Percentiles rank a stretch among this genome's conserved stretches.
phyloP scores from a whole-genome alignment of 1,140 invertebrate species.

The Araneus ventricosus region DNA sequence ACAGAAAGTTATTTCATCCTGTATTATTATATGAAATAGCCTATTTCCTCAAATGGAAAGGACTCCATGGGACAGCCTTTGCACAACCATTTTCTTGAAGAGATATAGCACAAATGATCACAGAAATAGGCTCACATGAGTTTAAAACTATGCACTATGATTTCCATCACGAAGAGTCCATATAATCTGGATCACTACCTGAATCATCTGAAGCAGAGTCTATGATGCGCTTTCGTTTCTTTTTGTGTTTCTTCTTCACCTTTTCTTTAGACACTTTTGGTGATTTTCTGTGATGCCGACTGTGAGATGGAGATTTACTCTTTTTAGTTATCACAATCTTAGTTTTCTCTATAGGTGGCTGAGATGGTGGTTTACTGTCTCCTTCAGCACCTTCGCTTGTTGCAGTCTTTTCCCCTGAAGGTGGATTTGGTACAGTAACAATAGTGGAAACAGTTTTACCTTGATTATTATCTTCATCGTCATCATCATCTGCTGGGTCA shows the following conservation, averaged over 20 bases:
- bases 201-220: conserved; percentile 85
- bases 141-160: neutral
- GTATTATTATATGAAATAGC: neutral
- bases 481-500: conserved; percentile 92
- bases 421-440: neutral
- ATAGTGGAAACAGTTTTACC: neutral
- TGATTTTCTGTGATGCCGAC: conserved; percentile 51
- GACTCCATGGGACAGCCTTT: neutral
- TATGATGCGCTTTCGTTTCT: conserved; percentile 81
- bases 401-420: conserved; percentile 13
- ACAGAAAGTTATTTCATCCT: too few species aligned
- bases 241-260: conserved; percentile 84
- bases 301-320: conserved; percentile 36
- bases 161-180: conserved; percentile 52
- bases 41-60: neutral
- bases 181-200: conserved; percentile 86
- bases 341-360: neutral
- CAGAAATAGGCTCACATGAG: neutral
- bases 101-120: neutral
- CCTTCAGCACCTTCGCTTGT: neutral
- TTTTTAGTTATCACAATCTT: conserved; percentile 57
- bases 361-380: neutral
- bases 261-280: conserved; percentile 80
- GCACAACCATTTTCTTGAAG: neutral
- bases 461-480: conserved; percentile 82